These are phyloP conservation scores for Dromiciops gliroides DNA, from an alignment of 2,113 vertebrate genomes.

Conservation along the genomic window DNA sequence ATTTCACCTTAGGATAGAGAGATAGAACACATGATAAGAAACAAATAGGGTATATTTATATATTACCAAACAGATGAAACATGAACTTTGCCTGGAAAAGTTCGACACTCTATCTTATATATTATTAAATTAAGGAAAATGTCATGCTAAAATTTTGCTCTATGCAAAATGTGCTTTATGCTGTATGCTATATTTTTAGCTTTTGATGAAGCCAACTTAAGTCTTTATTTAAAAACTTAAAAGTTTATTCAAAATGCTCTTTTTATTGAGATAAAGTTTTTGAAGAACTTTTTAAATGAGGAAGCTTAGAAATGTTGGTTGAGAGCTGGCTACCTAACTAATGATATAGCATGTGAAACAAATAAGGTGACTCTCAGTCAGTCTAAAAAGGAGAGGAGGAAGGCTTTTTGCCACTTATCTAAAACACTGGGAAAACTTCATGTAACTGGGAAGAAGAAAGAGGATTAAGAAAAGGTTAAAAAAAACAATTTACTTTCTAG, in stretches of 20 bases:
- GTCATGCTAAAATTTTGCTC: background rate
- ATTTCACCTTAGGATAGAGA: conserved; percentile 85
- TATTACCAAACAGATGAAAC: conserved; percentile 47
- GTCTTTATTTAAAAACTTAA: conserved; percentile 12
- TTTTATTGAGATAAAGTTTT: background rate
- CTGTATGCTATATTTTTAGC: background rate
- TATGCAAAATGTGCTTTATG: background rate
- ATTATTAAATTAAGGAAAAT: background rate
- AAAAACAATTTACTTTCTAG: background rate
- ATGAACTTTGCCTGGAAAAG: conserved; percentile 18
- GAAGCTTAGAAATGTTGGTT: background rate
- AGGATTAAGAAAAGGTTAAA: background rate
- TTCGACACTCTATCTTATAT: background rate
- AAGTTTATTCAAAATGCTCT: background rate
- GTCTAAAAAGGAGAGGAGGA: background rate
- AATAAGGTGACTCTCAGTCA: background rate
- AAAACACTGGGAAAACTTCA: background rate
- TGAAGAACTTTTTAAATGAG: background rate
- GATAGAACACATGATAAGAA: conserved; percentile 18
- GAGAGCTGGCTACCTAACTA: background rate
- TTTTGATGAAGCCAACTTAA: conserved; percentile 40
- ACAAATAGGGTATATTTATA: background rate
- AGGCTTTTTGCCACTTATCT: background rate
- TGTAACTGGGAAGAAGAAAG: background rate
- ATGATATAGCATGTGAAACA: background rate